These are phyloP conservation scores for Acrobeloides nanus DNA, from an alignment of 2,888 invertebrate genomes.

Conservation along the genomic window DNA sequence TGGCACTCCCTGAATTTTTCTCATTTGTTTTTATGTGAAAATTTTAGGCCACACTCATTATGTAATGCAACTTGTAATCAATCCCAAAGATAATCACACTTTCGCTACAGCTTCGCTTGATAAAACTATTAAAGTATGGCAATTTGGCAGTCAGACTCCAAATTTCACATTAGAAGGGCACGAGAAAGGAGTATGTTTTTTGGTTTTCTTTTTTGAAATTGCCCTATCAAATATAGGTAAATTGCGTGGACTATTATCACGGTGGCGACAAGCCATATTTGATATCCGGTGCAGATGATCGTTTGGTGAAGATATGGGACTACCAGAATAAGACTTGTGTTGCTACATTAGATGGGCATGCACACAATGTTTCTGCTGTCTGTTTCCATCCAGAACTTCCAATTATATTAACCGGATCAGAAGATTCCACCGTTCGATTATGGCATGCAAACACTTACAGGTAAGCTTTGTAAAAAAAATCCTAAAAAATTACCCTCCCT, in stretches of 20 bases:
- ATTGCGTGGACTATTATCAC: conserved; percentile 97
- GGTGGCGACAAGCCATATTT: conserved; percentile 98
- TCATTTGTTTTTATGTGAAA: too few relatives aligned
- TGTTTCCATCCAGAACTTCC: conserved; percentile 97
- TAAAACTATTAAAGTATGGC: conserved; percentile 96
- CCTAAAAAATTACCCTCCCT: too few relatives aligned
- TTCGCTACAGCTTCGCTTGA: conserved; percentile 98
- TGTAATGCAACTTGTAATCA: conserved; percentile 98
- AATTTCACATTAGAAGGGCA: conserved; percentile 96
- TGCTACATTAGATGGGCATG: conserved; percentile 91
- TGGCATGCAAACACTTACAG: conserved; percentile 97
- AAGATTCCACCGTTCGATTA: conserved; percentile 77
- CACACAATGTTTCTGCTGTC: conserved; percentile 80
- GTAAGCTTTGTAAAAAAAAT: too few relatives aligned
- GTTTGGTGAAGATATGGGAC: conserved; percentile 97
- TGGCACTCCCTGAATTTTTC: too few relatives aligned
- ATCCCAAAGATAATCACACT: conserved; percentile 98
- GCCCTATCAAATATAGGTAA: conserved; percentile 59
- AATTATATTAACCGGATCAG: conserved; percentile 77
- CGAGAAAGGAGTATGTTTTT: conserved; percentile 72
- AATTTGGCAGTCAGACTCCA: conserved; percentile 88
- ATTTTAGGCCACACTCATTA: conserved; percentile 77
- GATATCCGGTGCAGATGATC: conserved; percentile 96
- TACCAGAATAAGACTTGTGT: conserved; percentile 98
- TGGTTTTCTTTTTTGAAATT: conserved; percentile 6